phyloP scores from a whole-genome alignment of 2,888 invertebrate species.

The Ectemnius continuus region DNA sequence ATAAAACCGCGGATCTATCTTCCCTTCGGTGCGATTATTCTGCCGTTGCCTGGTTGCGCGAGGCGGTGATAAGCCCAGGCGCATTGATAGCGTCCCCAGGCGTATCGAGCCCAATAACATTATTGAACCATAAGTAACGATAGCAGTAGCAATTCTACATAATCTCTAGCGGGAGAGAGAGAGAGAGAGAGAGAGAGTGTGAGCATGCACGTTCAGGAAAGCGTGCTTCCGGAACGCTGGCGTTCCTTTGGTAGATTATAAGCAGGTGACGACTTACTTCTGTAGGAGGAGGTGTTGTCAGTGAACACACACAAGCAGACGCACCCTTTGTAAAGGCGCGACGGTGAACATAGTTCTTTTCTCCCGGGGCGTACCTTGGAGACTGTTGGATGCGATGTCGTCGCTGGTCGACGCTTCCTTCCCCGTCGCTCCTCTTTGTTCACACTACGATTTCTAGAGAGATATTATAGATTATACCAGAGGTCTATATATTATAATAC shows the following conservation, averaged over 20 bases:
- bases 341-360: constrained; percentile 21
- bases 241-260: constrained; percentile 54
- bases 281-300: too few relatives aligned
- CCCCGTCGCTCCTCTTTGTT: constrained; percentile 39
- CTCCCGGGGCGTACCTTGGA: constrained; percentile 8
- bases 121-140: neutral
- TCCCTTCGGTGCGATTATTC: constrained; percentile 29
- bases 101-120: constrained; percentile 26
- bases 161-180: neutral
- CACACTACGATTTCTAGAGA: constrained; percentile 37
- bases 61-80: constrained; percentile 16
- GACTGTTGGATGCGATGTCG: constrained; percentile 32
- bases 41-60: neutral
- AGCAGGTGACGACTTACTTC: constrained; percentile 11
- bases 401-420: constrained; percentile 55
- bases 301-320: constrained; percentile 7
- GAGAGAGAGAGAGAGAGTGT: too few relatives aligned
- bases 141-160: too few relatives aligned
- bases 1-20: constrained; percentile 2
- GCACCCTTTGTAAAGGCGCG: constrained; percentile 32
- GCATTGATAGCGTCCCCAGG: constrained; percentile 14
- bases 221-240: constrained; percentile 56
- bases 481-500: constrained; percentile 39
- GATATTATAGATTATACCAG: constrained; percentile 15
- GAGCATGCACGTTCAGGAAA: constrained; percentile 35